These are phyloP conservation scores for Danionella cerebrum DNA, from an alignment of 2,113 vertebrate species.

Conservation along the genomic window DNA sequence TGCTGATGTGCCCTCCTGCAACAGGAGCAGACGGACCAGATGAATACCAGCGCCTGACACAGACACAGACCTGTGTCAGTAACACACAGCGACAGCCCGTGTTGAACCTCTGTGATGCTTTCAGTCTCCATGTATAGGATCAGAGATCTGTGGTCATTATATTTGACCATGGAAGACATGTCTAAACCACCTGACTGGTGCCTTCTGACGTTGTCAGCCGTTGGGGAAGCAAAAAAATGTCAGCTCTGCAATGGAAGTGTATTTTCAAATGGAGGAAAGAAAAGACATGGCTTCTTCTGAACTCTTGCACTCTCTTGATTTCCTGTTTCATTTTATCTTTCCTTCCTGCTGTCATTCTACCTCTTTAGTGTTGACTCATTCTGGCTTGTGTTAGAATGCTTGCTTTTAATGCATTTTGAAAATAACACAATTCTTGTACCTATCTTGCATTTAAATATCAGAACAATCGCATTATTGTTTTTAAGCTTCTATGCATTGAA, in stretches of 20 bases:
- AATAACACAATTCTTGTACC: too few species aligned
- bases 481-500: too few species aligned
- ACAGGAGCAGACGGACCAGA: slow-evolving; percentile 51
- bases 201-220: slow-evolving; percentile 23
- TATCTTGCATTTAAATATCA: too few species aligned
- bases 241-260: not conserved
- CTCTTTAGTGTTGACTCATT: not conserved
- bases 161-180: slow-evolving; percentile 25
- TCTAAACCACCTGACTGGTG: slow-evolving; percentile 28
- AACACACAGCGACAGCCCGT: slow-evolving; percentile 49
- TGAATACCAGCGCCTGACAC: slow-evolving; percentile 31
- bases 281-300: not conserved
- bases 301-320: not conserved
- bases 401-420: too few species aligned
- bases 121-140: not conserved
- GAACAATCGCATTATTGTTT: too few species aligned
- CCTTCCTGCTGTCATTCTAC: not conserved
- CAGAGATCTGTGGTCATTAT: too few species aligned
- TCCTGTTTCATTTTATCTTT: not conserved
- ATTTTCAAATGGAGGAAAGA: not conserved
- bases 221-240: not conserved
- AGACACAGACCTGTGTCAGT: slow-evolving; percentile 61
- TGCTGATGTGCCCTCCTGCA: slow-evolving; percentile 44
- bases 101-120: slow-evolving; percentile 57
- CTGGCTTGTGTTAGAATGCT: not conserved